Evolutionary conservation across 2,113 vertebrate genomes (phyloP).

Genomic region (Triplophysa rosa): DNA sequence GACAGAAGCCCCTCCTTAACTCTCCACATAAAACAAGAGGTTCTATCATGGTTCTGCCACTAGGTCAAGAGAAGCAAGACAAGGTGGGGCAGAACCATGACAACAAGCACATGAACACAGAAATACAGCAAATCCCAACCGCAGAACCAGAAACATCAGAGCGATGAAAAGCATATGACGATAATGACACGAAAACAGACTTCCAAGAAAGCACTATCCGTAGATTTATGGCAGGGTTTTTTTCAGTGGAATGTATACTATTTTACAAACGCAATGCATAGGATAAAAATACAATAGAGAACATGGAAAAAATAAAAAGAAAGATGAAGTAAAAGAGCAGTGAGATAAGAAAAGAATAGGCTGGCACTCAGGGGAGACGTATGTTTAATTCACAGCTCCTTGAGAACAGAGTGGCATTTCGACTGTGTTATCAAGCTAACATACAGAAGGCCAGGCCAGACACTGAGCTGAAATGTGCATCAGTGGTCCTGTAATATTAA

Average conservation of each 20-base stretch:
- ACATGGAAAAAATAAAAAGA: background rate
- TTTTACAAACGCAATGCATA: background rate
- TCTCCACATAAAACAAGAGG: no score
- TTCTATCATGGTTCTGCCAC: no score
- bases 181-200: constrained; percentile 28
- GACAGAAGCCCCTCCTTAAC: no score
- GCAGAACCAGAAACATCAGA: background rate
- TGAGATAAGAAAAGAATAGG: constrained; percentile 42
- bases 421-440: constrained; percentile 23
- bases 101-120: constrained; percentile 6
- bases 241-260: background rate
- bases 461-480: constrained; percentile 35
- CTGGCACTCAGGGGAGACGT: constrained; percentile 1
- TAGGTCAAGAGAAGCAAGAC: no score
- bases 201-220: constrained; percentile 7
- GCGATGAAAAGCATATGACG: constrained; percentile 12
- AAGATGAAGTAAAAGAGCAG: background rate
- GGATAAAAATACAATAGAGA: background rate
- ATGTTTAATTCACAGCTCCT: constrained; percentile 52
- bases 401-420: constrained; percentile 49
- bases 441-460: constrained; percentile 30
- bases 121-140: constrained; percentile 26
- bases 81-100: no score
- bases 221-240: background rate
- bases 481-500: constrained; percentile 50